Evolutionary conservation across 2,113 vertebrate genomes (phyloP).

Genomic region (Sakesphorus luctuosus): DNA sequence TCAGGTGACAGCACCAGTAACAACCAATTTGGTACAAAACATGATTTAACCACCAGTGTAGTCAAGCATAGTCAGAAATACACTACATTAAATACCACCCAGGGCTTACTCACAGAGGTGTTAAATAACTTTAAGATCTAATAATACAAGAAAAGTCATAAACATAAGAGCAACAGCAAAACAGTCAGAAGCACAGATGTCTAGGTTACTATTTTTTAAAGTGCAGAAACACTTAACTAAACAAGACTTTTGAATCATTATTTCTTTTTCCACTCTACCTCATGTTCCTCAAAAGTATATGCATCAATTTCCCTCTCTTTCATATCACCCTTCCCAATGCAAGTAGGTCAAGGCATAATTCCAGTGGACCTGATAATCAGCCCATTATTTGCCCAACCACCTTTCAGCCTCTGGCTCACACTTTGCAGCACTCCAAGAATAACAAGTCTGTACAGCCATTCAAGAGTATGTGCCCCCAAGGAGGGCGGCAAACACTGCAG

Average conservation of each 20-base stretch:
- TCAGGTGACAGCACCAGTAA: neutral
- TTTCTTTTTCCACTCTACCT: neutral
- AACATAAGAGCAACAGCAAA: neutral
- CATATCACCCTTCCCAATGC: neutral
- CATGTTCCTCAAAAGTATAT: neutral
- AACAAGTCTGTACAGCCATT: neutral
- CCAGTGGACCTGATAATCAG: neutral
- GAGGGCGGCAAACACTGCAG: neutral
- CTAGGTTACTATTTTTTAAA: neutral
- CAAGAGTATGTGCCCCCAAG: neutral
- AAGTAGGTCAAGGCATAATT: neutral
- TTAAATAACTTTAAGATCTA: neutral
- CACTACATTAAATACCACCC: neutral
- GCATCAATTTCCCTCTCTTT: neutral
- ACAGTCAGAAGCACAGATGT: neutral
- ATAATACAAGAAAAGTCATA: neutral
- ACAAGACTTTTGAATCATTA: neutral
- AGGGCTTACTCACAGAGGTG: neutral
- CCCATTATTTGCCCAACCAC: accelerated
- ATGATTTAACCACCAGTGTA: neutral
- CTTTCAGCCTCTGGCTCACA: neutral
- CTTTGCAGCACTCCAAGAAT: neutral
- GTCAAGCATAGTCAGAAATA: neutral
- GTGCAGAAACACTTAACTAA: neutral
- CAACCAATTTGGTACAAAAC: neutral